Conservation (phyloP, 2,113 vertebrate genomes). For the Symphodus melops region DNA sequence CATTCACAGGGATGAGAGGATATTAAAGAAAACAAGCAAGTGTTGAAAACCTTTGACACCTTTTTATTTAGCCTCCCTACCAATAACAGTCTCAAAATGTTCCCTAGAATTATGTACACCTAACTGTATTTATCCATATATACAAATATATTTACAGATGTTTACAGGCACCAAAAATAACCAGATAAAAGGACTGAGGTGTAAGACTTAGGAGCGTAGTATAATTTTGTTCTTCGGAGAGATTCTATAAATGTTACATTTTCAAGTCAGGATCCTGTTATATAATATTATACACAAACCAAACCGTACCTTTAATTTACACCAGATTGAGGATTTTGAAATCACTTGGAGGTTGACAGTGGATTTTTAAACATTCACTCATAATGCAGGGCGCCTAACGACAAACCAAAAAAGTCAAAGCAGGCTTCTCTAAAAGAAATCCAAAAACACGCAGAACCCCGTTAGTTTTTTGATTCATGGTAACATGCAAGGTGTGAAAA, state of each 20-base stretch:
- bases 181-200: conserved; percentile 32
- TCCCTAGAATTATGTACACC: conserved; percentile 74
- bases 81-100: conserved; percentile 49
- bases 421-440: conserved; percentile 30
- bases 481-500: conserved; percentile 57
- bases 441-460: conserved; percentile 16
- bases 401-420: conserved; percentile 19
- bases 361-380: conserved; percentile 32
- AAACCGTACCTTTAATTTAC: conserved; percentile 25
- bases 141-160: conserved; percentile 81
- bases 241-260: conserved; percentile 16
- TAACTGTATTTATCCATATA: conserved; percentile 72
- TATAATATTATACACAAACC: conserved; percentile 36
- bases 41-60: conserved; percentile 67
- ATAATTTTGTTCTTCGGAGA: conserved; percentile 42
- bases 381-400: neutral
- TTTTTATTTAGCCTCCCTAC: conserved; percentile 79
- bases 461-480: conserved; percentile 45
- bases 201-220: conserved; percentile 30
- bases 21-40: conserved; percentile 46
- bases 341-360: conserved; percentile 11
- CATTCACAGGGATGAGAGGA: neutral
- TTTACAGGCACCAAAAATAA: conserved; percentile 71
- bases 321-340: conserved; percentile 11
- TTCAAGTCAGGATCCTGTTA: conserved; percentile 24